These are phyloP conservation scores for Pitangus sulphuratus DNA, from an alignment of 2,797 vertebrate species.

Conservation along the genomic window DNA sequence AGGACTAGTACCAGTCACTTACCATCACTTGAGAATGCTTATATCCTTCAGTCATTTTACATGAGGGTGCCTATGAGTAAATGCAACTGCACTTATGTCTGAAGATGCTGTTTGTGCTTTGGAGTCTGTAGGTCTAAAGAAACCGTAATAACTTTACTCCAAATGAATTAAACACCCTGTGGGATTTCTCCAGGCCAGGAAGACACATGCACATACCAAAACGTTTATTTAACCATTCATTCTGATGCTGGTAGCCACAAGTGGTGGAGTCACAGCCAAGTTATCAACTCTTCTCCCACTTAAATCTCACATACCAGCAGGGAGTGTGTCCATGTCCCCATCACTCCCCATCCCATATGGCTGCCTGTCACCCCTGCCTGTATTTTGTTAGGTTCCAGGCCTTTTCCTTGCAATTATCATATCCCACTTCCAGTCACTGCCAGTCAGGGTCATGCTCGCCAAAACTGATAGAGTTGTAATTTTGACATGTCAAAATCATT, in stretches of 20 bases:
- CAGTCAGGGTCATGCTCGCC: background rate
- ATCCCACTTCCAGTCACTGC: background rate
- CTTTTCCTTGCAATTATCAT: constrained; percentile 34
- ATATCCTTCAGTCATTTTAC: background rate
- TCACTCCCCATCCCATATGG: background rate
- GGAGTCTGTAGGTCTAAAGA: background rate
- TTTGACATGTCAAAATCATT: constrained; percentile 28
- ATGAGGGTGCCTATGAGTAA: background rate
- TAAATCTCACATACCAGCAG: constrained; percentile 9
- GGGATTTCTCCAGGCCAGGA: background rate
- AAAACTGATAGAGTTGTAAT: constrained; percentile 26
- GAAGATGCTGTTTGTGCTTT: background rate
- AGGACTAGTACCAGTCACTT: background rate
- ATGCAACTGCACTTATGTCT: background rate
- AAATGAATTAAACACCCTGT: background rate
- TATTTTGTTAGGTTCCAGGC: constrained; percentile 35
- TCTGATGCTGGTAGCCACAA: background rate
- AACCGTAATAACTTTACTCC: background rate
- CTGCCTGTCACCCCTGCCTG: background rate
- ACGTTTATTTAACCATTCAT: constrained; percentile 27
- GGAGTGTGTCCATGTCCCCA: background rate
- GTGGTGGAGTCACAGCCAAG: background rate
- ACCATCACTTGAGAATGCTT: background rate
- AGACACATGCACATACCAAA: background rate
- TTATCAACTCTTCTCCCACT: constrained; percentile 47